These are phyloP conservation scores for Siniperca chuatsi DNA, from an alignment of 2,113 vertebrate species.

Conservation along the genomic window DNA sequence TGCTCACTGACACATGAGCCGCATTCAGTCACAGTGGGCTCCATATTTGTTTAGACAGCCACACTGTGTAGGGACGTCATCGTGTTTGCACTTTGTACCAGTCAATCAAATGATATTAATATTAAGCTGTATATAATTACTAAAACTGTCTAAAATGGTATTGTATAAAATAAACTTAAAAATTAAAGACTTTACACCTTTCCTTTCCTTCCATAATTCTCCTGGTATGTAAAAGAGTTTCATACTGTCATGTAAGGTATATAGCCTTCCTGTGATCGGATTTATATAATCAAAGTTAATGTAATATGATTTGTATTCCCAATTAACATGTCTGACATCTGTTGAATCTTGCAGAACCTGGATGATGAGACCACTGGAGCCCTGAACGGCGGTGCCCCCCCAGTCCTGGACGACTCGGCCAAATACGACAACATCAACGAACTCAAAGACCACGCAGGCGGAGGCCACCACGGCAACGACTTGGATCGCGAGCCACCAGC, in stretches of 20 bases:
- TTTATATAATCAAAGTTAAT: background rate
- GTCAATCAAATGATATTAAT: conserved; percentile 28
- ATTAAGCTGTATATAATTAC: conserved; percentile 1
- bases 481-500: conserved; percentile 55
- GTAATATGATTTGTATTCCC: background rate
- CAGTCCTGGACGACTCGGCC: conserved; percentile 49
- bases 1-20: conserved; percentile 11
- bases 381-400: conserved; percentile 73
- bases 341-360: conserved; percentile 67
- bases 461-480: conserved; percentile 55
- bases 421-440: conserved; percentile 54
- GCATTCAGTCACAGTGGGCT: conserved; percentile 23
- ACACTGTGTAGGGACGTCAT: background rate
- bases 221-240: conserved; percentile 7
- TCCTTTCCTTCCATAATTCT: background rate
- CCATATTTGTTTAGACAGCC: conserved; percentile 30
- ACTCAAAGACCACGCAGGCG: conserved; percentile 32
- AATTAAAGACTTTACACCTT: background rate
- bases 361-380: conserved; percentile 71
- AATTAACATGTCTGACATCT: background rate
- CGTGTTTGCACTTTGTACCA: conserved; percentile 6
- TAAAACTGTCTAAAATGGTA: background rate
- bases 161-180: background rate
- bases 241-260: background rate
- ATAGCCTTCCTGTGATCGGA: background rate